Conservation (phyloP, 2,797 vertebrate species). For the Geotrypetes seraphini region DNA sequence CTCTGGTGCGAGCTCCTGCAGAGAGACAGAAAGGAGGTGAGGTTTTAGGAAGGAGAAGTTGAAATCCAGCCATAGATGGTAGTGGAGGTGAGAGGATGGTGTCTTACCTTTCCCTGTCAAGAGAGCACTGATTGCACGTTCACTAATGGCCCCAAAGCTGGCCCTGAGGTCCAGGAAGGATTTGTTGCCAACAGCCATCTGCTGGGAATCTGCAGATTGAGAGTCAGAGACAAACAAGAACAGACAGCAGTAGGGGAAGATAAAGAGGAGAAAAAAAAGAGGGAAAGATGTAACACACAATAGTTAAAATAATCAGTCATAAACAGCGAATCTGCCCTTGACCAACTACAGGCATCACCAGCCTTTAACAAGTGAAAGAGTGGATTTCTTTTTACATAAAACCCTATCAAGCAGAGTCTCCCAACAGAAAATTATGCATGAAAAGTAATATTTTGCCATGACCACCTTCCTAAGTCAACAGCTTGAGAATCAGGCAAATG, state of each 20-base stretch:
- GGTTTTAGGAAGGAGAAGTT: not conserved
- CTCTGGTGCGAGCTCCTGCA: conserved; percentile 41
- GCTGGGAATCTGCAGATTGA: conserved; percentile 44
- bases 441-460: not conserved
- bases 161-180: conserved; percentile 70
- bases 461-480: too few species aligned
- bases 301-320: not conserved
- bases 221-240: not conserved
- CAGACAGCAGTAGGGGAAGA: not conserved
- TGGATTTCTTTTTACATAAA: too few species aligned
- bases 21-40: conserved; percentile 16
- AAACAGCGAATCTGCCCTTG: too few species aligned
- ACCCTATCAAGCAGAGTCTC: too few species aligned
- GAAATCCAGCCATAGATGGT: not conserved
- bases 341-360: not conserved
- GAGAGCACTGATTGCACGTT: conserved; percentile 63
- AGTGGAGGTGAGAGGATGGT: too few species aligned
- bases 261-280: not conserved
- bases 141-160: conserved; percentile 39
- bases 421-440: not conserved
- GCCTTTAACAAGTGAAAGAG: not conserved
- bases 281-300: not conserved
- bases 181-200: conserved; percentile 78
- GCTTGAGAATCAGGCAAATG: not conserved
- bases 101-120: conserved; percentile 68